Base-by-base conservation (phyloP, 2,797 vertebrate species). In the Oreochromis mossambicus region DNA sequence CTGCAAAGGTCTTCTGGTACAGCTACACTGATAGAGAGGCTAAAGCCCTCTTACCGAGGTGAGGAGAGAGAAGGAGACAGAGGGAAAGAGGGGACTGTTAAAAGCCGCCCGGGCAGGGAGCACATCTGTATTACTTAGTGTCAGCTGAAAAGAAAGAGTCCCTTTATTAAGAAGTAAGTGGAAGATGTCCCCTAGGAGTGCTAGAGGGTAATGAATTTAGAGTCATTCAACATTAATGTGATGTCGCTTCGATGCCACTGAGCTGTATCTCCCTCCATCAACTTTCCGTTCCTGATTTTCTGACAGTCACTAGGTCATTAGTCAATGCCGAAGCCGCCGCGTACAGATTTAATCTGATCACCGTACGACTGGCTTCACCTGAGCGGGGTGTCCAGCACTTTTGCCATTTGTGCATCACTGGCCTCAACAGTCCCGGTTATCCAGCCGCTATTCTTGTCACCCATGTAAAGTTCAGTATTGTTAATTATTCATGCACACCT, bases 81-180 rank as follows among this genome's bases (percentile, higher is more conserved):
- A 77, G 76, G 73, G 82, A 79, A 79, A 66, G 77, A 86, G 85
- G 89, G 73, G 85, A 75, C 87, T 82, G 87, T 86, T 88, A 85
- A 91, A 85, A 92, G 85, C 85, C 15, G 38, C 85, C 84, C 54
- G 11, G 77, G 78, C 19, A 41, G 87, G 81, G 87, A 92, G 77
- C 92, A 92, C 92, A 94, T 95, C 92, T 93, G 91, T 94, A 91
- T 93, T 94, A 93, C 93, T 95, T 93, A 94, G 87, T 75, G 91
- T 93, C 90, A 91, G 87, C 92, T 89, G 84, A 76, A 91, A 90
- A 92, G 87, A 93, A 94, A 93, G 85, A 84, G 87, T 88, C 80
- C 84, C 76, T 95, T 94, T 94, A 94, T 94, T 93, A 92, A 92
- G 81, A 81, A 77, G 86, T 83, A 89, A 94, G 92, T 92, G 92